Conservation (phyloP, 2,888 invertebrate genomes). For the Ectropis crepuscularia region DNA sequence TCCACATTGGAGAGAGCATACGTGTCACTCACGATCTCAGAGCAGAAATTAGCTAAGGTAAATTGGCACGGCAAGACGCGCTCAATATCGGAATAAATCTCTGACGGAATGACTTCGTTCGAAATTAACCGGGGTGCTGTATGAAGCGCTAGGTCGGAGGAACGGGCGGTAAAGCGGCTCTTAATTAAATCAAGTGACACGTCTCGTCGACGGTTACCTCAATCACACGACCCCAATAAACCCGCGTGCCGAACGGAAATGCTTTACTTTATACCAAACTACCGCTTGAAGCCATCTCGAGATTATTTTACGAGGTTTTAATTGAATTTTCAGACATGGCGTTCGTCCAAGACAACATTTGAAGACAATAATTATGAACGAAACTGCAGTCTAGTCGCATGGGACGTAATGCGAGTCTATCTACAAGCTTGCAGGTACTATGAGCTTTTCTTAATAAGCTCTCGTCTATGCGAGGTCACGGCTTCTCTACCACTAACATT, state of each 20-base stretch:
- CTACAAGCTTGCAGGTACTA: conserved; percentile 42
- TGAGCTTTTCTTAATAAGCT: conserved; percentile 63
- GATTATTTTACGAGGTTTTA: conserved; percentile 38
- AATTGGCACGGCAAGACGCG: conserved; percentile 47
- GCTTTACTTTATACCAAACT: conserved; percentile 60
- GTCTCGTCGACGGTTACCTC: conserved; percentile 80
- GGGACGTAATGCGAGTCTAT: conserved; percentile 25
- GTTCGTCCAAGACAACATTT: conserved; percentile 37
- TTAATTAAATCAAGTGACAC: conserved; percentile 85
- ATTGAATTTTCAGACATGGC: conserved; percentile 37
- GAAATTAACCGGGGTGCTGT: conserved; percentile 75
- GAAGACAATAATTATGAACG: conserved; percentile 27
- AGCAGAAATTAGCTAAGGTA: conserved; percentile 32
- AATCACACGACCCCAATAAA: conserved; percentile 84
- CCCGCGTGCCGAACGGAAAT: conserved; percentile 68
- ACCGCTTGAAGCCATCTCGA: conserved; percentile 43
- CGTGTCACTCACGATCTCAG: conserved; percentile 23
- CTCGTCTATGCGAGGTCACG: conserved; percentile 61
- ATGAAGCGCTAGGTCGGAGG: conserved; percentile 73
- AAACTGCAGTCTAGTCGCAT: conserved; percentile 26
- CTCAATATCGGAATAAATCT: conserved; percentile 80
- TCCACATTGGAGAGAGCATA: conserved; percentile 18
- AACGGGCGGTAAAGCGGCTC: conserved; percentile 81
- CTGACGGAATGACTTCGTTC: conserved; percentile 71
- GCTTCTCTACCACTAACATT: conserved; percentile 49